phyloP scores from a whole-genome alignment of 2,888 invertebrate genomes.

The Carcina quercana region DNA sequence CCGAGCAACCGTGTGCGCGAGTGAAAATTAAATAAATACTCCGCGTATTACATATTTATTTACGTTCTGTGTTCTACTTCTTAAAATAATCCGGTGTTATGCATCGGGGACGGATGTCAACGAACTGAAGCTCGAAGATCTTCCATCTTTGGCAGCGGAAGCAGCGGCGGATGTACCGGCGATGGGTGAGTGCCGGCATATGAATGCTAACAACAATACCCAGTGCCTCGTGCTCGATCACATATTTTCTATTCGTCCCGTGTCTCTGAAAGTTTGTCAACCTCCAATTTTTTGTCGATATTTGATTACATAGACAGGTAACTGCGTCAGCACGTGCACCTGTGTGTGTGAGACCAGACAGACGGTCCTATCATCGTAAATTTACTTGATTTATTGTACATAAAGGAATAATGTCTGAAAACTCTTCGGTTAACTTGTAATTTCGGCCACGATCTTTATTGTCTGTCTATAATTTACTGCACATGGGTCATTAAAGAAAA shows the following conservation, averaged over 20 bases:
- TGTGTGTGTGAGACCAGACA: too few species aligned
- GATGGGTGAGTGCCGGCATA: conserved; percentile 66
- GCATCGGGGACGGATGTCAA: conserved; percentile 53
- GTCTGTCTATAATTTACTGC: too few species aligned
- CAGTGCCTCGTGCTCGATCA: conserved; percentile 52
- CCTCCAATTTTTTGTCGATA: conserved; percentile 62
- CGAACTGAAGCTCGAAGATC: conserved; percentile 62
- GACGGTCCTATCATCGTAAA: too few species aligned
- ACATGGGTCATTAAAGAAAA: too few species aligned
- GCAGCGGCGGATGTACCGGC: conserved; percentile 69
- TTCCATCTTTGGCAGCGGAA: conserved; percentile 74
- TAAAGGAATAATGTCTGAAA: too few species aligned
- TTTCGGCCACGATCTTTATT: too few species aligned
- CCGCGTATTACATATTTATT: conserved; percentile 3
- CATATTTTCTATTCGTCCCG: conserved; percentile 67
- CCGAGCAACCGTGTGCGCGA: conserved; percentile 45
- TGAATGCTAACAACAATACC: conserved; percentile 65
- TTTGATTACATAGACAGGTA: conserved; percentile 26
- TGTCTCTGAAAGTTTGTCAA: conserved; percentile 72
- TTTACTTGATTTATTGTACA: too few species aligned
- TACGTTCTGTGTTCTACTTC: conserved; percentile 21
- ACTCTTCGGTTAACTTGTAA: too few species aligned
- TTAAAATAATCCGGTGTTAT: conserved; percentile 29
- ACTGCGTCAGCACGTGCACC: too few species aligned
- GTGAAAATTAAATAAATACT: conserved; percentile 7